Evolutionary conservation across 2,797 vertebrate genomes (phyloP).

Genomic region (Sebastiscus tertius): DNA sequence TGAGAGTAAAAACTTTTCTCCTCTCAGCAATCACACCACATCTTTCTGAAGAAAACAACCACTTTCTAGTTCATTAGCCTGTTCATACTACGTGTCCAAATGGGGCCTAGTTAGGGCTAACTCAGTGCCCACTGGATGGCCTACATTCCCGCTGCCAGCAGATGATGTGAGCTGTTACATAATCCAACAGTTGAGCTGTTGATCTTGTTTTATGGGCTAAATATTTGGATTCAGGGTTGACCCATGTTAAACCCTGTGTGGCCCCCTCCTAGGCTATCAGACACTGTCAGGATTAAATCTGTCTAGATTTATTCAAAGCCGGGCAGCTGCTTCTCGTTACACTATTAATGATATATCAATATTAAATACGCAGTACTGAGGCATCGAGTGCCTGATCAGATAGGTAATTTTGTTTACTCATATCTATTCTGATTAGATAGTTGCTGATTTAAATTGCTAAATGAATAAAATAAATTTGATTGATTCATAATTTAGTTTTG

Average conservation of each 20-base stretch:
- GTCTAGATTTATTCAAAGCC: not conserved
- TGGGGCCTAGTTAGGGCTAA: not conserved
- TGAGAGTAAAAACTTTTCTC: not conserved
- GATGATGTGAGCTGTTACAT: slow-evolving; percentile 40
- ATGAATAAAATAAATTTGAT: too few species aligned
- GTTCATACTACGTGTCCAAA: not conserved
- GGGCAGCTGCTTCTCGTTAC: not conserved
- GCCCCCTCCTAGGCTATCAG: not conserved
- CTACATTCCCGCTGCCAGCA: slow-evolving; percentile 41
- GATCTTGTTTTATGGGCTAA: slow-evolving; percentile 37
- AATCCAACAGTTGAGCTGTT: not conserved
- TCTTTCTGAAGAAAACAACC: not conserved
- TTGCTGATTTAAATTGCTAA: not conserved
- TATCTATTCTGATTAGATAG: not conserved
- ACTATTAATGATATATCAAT: not conserved
- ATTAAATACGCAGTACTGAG: not conserved
- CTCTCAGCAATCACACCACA: not conserved
- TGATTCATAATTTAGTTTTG: too few species aligned
- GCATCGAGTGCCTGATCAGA: not conserved
- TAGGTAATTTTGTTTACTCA: not conserved
- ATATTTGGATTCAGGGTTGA: slow-evolving; percentile 29
- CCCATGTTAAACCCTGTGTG: not conserved
- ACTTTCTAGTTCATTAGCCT: slow-evolving; percentile 11
- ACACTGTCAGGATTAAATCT: not conserved
- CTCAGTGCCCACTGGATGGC: slow-evolving; percentile 11